Evolutionary conservation across 1,140 invertebrate species (phyloP).

Genomic region (Anthonomus grandis): DNA sequence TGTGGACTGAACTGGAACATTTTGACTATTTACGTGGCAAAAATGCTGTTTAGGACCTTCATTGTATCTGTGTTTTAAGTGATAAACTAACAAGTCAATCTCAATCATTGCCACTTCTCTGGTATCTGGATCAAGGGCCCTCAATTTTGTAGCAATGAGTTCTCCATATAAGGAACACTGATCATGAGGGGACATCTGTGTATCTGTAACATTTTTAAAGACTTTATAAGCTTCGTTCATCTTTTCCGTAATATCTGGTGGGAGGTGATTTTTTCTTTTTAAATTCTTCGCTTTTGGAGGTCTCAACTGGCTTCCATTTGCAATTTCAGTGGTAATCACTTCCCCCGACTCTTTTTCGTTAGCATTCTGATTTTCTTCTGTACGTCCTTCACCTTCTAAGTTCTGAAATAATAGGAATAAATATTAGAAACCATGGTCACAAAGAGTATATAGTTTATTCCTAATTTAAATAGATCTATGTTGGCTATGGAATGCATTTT

Average conservation of each 20-base stretch:
- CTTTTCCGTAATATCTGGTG: not conserved
- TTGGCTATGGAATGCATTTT: not conserved
- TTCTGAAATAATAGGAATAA: not conserved
- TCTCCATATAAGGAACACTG: constrained; percentile 6
- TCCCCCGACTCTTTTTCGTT: not conserved
- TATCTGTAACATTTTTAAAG: not conserved
- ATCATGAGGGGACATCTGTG: constrained; percentile 2
- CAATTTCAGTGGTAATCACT: not conserved
- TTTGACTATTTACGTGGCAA: not conserved
- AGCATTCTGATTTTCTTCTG: not conserved
- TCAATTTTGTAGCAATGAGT: constrained; percentile 5
- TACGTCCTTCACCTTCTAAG: not conserved
- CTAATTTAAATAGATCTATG: not conserved
- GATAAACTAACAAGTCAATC: constrained; percentile 2
- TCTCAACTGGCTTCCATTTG: not conserved
- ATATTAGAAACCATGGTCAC: not conserved
- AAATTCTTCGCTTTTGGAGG: not conserved
- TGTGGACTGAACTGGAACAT: not conserved
- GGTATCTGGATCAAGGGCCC: constrained; percentile 1
- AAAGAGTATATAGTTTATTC: not conserved
- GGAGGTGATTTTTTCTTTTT: not conserved
- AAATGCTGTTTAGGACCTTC: not conserved
- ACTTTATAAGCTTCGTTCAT: constrained; percentile 7
- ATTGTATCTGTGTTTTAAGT: not conserved
- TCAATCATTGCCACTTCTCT: constrained; percentile 5